Evolutionary conservation across 2,797 vertebrate genomes (phyloP).

Genomic region (Coilia nasus): DNA sequence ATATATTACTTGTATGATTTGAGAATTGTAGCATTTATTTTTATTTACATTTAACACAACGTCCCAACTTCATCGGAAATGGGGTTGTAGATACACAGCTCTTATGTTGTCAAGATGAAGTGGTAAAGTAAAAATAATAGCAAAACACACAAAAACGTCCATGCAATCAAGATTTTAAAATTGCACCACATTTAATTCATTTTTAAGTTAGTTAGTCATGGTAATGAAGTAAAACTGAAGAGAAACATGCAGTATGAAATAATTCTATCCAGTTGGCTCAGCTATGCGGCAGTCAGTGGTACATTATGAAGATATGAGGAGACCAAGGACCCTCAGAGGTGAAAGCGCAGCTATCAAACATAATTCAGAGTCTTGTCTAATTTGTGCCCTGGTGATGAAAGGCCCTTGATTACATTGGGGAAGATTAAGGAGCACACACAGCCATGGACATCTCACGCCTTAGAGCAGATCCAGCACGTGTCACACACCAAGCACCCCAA

Average conservation of each 20-base stretch:
- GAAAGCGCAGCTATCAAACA: slow-evolving; percentile 54
- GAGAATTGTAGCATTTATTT: too few relatives aligned
- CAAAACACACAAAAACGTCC: too few relatives aligned
- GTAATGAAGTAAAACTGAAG: neutral
- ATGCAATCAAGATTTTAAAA: too few relatives aligned
- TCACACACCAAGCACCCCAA: neutral
- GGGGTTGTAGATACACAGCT: neutral
- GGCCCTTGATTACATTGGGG: slow-evolving; percentile 55
- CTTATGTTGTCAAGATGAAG: neutral
- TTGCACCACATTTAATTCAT: neutral
- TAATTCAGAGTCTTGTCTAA: slow-evolving; percentile 58
- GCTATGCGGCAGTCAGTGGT: slow-evolving; percentile 20
- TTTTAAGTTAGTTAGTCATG: neutral
- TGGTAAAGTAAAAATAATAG: neutral
- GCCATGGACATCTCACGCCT: slow-evolving; percentile 57
- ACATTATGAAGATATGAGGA: slow-evolving; percentile 53
- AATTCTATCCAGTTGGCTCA: too few relatives aligned
- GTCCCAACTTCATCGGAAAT: too few relatives aligned
- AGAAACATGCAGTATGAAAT: neutral
- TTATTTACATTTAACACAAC: too few relatives aligned
- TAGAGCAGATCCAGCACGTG: neutral
- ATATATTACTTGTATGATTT: too few relatives aligned
- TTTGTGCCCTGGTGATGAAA: slow-evolving; percentile 57
- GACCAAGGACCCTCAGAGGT: slow-evolving; percentile 58
- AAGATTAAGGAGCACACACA: slow-evolving; percentile 63